Base-by-base conservation (phyloP, 2,888 invertebrate genomes). In the Lapara coniferarum region DNA sequence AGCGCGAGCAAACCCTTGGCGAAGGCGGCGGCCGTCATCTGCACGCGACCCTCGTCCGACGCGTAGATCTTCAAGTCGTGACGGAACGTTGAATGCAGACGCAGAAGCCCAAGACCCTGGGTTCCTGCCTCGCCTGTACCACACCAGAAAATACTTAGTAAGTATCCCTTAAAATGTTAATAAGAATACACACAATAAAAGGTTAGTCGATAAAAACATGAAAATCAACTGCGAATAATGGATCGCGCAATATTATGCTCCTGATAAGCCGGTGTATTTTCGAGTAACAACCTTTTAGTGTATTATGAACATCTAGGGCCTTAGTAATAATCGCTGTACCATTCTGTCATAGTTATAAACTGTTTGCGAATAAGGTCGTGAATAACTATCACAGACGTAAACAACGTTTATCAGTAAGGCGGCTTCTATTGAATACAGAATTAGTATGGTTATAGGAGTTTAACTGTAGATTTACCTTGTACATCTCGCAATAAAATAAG, bases 1-100 rank as follows among this genome's bases (percentile, higher is more conserved):
- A 99, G 88, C 0, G 99, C 99, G 10, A 99, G 94, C 49, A 99
- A 94, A 0, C 99, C 99, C 94, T 99, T 99, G 3, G 99, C 99
- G 90, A 99, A 99, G 1, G 99, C 99, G 0, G 99, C 99, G 0
- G 99, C 99, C 0, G 99, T 99, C 99, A 99, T 99, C 92, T 99
- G 99, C 2, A 99, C 99, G 70, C 99, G 95, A 3, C 99, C 99
- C 89, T 99, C 99, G 89, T 99, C 99, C 0, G 99, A 99, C 0
- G 99, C 99, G 91, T 99, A 99, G 79, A 99, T 99, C 94, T 99
- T 99, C 72, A 99, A 95, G 89, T 99, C 99, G 89, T 99, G 99
- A 0, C 99, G 96, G 92, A 98, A 99, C 0, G 99, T 99, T 10
- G 99, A 99, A 91, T 99, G 99, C 0, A 99, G 95, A 0, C 95